Evolutionary conservation across 2,888 invertebrate species (phyloP).

Genomic region (Scaptomyza polygonia): DNA sequence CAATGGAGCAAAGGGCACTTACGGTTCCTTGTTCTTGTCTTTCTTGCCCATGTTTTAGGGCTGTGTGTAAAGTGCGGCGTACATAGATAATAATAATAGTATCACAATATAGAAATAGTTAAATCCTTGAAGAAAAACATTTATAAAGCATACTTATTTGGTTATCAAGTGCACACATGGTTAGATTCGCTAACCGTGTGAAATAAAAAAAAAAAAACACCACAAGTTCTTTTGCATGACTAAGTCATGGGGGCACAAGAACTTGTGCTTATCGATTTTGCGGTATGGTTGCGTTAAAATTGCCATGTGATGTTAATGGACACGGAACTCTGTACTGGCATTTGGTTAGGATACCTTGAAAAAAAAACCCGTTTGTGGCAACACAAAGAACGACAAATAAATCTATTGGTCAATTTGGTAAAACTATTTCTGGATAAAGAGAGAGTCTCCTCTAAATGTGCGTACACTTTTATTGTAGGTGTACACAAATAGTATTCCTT

Average conservation of each 20-base stretch:
- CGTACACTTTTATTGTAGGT: slow-evolving; percentile 31
- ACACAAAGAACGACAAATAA: slow-evolving; percentile 7
- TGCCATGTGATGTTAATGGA: slow-evolving; percentile 66
- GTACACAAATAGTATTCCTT: slow-evolving; percentile 23
- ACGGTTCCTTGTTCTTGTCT: slow-evolving; percentile 82
- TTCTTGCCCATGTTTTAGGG: slow-evolving; percentile 77
- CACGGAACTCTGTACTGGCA: slow-evolving; percentile 14
- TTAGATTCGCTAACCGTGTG: not conserved
- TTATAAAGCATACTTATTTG: slow-evolving; percentile 6
- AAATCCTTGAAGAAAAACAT: not conserved
- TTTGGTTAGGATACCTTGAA: not conserved
- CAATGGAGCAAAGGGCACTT: slow-evolving; percentile 61
- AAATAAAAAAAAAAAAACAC: slow-evolving; percentile 1
- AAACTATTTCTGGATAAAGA: slow-evolving; percentile 16
- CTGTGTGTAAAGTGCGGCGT: slow-evolving; percentile 26
- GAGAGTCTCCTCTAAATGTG: slow-evolving; percentile 9
- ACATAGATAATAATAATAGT: slow-evolving; percentile 19
- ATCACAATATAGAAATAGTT: slow-evolving; percentile 39
- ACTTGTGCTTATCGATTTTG: slow-evolving; percentile 70
- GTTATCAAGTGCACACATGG: not conserved
- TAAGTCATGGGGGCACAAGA: slow-evolving; percentile 55
- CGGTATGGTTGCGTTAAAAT: slow-evolving; percentile 63
- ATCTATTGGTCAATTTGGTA: slow-evolving; percentile 3
- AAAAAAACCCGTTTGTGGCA: not conserved
- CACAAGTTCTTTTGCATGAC: slow-evolving; percentile 48